Conservation (phyloP, 2,113 vertebrate species). For the Neoarius graeffei region DNA sequence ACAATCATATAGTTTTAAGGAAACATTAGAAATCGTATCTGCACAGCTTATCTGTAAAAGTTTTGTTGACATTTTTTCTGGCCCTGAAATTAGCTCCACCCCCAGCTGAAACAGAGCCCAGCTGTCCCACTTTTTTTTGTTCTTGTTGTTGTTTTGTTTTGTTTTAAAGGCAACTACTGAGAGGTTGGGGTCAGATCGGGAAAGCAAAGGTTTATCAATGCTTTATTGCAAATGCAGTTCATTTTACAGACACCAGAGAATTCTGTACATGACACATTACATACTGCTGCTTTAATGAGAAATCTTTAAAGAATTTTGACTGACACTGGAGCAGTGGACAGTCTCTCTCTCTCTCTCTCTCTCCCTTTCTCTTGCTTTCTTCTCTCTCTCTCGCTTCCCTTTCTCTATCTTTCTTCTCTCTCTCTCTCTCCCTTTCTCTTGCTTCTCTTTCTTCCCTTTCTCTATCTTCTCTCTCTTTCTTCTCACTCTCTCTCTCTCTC, state of each 20-base stretch:
- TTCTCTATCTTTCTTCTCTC: no score
- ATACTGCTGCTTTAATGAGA: background rate
- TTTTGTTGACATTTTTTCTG: no score
- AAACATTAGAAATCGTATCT: background rate
- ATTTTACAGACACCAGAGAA: background rate
- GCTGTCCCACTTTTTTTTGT: background rate
- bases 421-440: background rate
- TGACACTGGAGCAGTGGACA: background rate
- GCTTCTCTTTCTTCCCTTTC: background rate
- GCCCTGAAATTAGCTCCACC: background rate
- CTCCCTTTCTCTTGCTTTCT: no score
- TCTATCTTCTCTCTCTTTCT: background rate
- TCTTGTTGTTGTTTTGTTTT: no score
- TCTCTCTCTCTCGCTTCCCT: no score
- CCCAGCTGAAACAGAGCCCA: background rate
- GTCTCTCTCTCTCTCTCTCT: background rate
- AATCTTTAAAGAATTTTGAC: background rate
- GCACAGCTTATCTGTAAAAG: background rate
- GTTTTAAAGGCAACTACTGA: no score
- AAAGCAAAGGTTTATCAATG: background rate
- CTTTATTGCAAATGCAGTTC: background rate
- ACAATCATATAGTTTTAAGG: background rate
- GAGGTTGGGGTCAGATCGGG: background rate
- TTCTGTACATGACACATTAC: background rate
- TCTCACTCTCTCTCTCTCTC: no score